Base-by-base conservation (phyloP, 2,113 vertebrate genomes). In the Tamias sibiricus region DNA sequence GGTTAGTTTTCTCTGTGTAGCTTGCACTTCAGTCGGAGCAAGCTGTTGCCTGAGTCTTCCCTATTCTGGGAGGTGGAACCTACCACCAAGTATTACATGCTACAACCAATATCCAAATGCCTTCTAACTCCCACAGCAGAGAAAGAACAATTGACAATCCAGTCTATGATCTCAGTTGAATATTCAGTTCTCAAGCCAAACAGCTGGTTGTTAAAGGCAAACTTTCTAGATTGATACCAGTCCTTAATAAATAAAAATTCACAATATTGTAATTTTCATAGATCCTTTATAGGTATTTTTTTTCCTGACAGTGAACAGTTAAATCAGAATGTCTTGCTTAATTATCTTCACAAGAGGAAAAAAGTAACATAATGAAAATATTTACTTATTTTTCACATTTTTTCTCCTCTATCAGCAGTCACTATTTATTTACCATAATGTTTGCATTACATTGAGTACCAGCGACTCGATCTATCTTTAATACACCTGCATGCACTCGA, bases 161-260 rank as follows among this genome's bases (percentile, higher is more conserved):
- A 35, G n/a, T 77, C 35, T 87, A 94, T 90, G 93, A 71, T 90
- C 95, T 94, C 71, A 68, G 74, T 52, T 96, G 95, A 85, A 64
- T 47, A 52, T 82, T 86, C 44, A 64, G 59, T 91, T 94, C 52
- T 96, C 28, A 83, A 68, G 71, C 71, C 47, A 91, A 95, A 90
- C 14, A 91, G 14, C 71, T 95, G 30, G 24, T 24, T 87, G 28
- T 44, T 87, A 92, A 84, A 94, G 74, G 30, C 28, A 87, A 92
- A 42, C 42, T 81, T 92, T 69, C 87, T 12, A 35, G 13, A 87
- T 59, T 89, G 85, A 54, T 86, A 89, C 35, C 52, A 49, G 92
- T 77, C 40, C 26, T 91, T 80, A 59, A 68, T 66, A 90, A 72
- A 87, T 26, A 57, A 87, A 83, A 80, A 54, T 74, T 82, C 28